phyloP scores from a whole-genome alignment of 2,797 vertebrate species.

The Anguilla anguilla region DNA sequence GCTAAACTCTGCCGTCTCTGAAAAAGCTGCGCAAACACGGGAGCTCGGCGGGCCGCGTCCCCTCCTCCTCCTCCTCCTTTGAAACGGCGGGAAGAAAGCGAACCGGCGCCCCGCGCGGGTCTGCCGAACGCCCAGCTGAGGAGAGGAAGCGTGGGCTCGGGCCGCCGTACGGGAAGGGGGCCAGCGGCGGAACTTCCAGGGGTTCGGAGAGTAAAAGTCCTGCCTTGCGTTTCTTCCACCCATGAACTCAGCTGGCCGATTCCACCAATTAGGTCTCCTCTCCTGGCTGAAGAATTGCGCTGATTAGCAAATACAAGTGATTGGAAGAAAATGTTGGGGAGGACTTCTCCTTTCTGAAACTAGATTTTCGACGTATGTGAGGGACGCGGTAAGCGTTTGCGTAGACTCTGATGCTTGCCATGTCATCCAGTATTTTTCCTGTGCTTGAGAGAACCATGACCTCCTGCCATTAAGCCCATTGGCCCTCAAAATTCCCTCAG shows the following conservation, averaged over 20 bases:
- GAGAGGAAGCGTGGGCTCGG: not conserved
- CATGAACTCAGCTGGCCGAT: too few species aligned
- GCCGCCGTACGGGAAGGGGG: not conserved
- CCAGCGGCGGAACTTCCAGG: too few species aligned
- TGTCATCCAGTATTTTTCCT: not conserved
- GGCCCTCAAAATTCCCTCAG: not conserved
- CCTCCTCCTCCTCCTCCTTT: slow-evolving; percentile 13
- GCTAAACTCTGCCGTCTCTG: slow-evolving; percentile 79
- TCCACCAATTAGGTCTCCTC: too few species aligned
- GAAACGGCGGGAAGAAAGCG: not conserved
- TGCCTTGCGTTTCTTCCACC: too few species aligned
- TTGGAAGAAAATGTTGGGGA: too few species aligned
- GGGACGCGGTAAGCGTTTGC: too few species aligned
- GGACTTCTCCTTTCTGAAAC: too few species aligned
- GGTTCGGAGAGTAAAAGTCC: too few species aligned
- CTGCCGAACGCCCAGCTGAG: not conserved
- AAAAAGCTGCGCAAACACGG: slow-evolving; percentile 80
- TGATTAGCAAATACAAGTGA: too few species aligned
- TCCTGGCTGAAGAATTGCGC: too few species aligned
- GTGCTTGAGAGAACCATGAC: too few species aligned
- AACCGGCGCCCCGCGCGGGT: not conserved
- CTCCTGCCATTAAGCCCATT: not conserved
- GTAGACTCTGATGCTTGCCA: not conserved
- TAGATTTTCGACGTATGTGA: too few species aligned
- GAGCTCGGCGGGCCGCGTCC: not conserved